These are phyloP conservation scores for Dyspetes luteomarginatus DNA, from an alignment of 2,888 invertebrate genomes.

Conservation along the genomic window DNA sequence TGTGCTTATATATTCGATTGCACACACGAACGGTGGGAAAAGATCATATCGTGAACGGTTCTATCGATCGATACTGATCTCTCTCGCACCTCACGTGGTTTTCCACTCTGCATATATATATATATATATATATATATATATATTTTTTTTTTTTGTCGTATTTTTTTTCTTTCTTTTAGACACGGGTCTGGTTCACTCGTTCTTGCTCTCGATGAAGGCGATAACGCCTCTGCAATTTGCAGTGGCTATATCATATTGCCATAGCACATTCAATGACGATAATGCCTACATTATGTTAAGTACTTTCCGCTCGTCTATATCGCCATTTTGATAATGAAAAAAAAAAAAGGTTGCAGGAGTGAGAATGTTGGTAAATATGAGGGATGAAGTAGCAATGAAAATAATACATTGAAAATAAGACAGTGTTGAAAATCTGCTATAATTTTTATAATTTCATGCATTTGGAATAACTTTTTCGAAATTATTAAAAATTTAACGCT, in stretches of 20 bases:
- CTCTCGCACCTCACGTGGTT: slow-evolving; percentile 70
- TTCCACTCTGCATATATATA: slow-evolving; percentile 44
- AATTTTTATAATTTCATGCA: too few relatives aligned
- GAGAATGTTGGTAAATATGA: too few relatives aligned
- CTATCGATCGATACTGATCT: slow-evolving; percentile 76
- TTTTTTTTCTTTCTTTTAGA: not conserved
- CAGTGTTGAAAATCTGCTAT: too few relatives aligned
- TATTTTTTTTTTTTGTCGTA: not conserved
- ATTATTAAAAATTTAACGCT: too few relatives aligned
- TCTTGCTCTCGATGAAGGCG: slow-evolving; percentile 42
- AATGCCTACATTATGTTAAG: slow-evolving; percentile 52
- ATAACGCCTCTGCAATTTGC: slow-evolving; percentile 59
- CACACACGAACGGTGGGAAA: slow-evolving; percentile 55
- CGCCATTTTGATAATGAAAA: not conserved
- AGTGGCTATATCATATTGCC: slow-evolving; percentile 43
- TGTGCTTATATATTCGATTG: slow-evolving; percentile 36
- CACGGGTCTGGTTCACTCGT: slow-evolving; percentile 23
- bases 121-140: not conserved
- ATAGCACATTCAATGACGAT: slow-evolving; percentile 49
- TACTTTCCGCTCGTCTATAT: slow-evolving; percentile 23
- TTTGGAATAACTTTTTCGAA: too few relatives aligned
- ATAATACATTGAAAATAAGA: too few relatives aligned
- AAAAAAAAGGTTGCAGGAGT: not conserved
- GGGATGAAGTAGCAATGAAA: too few relatives aligned
- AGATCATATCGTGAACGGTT: slow-evolving; percentile 59